These are phyloP conservation scores for Lysandra bellargus DNA, from an alignment of 2,888 invertebrate genomes.

Conservation along the genomic window DNA sequence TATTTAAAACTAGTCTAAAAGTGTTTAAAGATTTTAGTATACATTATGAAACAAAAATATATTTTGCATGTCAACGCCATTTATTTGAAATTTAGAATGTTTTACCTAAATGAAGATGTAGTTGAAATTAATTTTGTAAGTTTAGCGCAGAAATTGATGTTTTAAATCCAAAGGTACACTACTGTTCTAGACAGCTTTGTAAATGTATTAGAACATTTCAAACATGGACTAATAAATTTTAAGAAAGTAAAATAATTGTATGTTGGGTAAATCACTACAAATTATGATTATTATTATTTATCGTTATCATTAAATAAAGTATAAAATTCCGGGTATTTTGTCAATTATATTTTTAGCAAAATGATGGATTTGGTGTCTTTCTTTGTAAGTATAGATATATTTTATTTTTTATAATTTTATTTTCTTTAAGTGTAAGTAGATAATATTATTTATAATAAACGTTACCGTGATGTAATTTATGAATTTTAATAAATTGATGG, in stretches of 20 bases:
- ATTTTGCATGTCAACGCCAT: not conserved
- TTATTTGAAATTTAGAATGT: not conserved
- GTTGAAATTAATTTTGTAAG: not conserved
- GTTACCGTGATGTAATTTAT: conserved; percentile 63
- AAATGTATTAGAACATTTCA: conserved; percentile 6
- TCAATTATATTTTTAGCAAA: conserved; percentile 7
- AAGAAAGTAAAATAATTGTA: not conserved
- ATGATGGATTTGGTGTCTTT: not conserved
- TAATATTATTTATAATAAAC: conserved; percentile 46
- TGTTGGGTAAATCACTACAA: conserved; percentile 10
- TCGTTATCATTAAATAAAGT: not conserved
- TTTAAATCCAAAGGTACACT: not conserved
- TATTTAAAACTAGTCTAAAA: not conserved
- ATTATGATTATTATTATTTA: not conserved
- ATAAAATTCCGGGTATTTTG: conserved; percentile 8
- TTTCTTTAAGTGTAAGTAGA: conserved; percentile 33
- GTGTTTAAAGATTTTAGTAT: no score
- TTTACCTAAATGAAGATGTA: not conserved
- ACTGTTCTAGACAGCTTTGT: not conserved
- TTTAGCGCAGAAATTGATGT: not conserved
- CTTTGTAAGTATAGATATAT: conserved; percentile 23
- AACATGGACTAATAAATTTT: conserved; percentile 2
- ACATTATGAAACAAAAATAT: not conserved
- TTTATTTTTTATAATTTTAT: conserved; percentile 44
- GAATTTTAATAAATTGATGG: conserved; percentile 69